Evolutionary conservation across 2,888 invertebrate species (phyloP), one percentile per base, ranked within the genome.

Genomic region (Drosophila buzzatii): DNA sequence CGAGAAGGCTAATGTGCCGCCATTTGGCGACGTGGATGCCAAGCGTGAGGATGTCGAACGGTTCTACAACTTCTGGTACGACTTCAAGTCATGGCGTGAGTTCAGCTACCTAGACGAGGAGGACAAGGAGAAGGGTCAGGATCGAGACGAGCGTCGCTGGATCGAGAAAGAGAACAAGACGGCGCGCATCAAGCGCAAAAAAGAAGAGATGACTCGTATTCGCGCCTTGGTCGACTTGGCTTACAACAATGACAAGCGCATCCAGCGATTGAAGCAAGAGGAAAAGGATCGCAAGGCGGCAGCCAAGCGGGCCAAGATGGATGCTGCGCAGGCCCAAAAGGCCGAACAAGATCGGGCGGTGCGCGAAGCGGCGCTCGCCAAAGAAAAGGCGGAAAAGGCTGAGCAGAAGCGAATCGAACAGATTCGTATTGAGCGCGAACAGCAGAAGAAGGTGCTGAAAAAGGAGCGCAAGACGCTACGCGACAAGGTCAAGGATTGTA

Each of bases 61-160:
- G 53, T 99, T 99, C 93, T 99, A 99, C 92, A 96, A 97, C 18
- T 99, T 99, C 93, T 99, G 99, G 99, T 99, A 97, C 93, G 96
- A 98, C 89, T 99, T 99, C 93, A 98, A 99, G 81, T 99, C 99
- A 0, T 99, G 99, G 99, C 95, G 99, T 73, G 99, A 99, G 92
- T 99, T 97, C 93, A 99, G 99, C 2, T 99, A 99, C 92, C 94
- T 99, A 81, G 99, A 99, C 92, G 99, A 99, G 93, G 99, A 99
- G 92, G 99, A 99, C 91, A 99, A 99, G 92, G 99, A 99, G 91
- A 98, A 97, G 90, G 99, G 99, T 1, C 98, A 98, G 92, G 99
- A 97, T 93, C 96, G 99, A 2, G 99, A 99, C 87, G 99, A 99
- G 93, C 94, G 99, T 52, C 95, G 98, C 74, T 99, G 98, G 97